Evolutionary conservation across 2,888 invertebrate genomes (phyloP).

Genomic region (Erannis defoliaria): DNA sequence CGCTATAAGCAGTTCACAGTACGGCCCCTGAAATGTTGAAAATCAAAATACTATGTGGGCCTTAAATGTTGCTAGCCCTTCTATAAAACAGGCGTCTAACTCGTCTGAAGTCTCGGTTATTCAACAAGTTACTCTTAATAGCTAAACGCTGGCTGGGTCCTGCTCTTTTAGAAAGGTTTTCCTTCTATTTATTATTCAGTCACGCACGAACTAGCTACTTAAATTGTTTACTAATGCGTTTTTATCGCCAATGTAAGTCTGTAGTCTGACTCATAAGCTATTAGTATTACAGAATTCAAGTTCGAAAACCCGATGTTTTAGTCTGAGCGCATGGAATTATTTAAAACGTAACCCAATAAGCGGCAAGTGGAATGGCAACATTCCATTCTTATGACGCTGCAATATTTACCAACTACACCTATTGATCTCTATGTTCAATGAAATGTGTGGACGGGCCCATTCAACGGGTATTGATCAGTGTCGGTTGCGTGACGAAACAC

Average conservation of each 20-base stretch:
- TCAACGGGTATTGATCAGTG: constrained; percentile 62
- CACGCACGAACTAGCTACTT: not conserved
- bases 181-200: not conserved
- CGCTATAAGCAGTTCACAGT: too few species aligned
- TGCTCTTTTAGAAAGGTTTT: not conserved
- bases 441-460: constrained; percentile 55
- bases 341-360: constrained; percentile 45
- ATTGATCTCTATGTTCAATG: constrained; percentile 60
- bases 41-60: too few species aligned
- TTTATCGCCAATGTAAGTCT: not conserved
- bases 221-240: constrained; percentile 6
- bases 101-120: too few species aligned
- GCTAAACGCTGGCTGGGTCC: not conserved
- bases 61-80: too few species aligned
- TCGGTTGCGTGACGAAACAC: constrained; percentile 54
- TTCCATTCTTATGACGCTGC: constrained; percentile 58
- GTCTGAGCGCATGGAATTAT: constrained; percentile 34
- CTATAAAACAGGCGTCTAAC: too few species aligned
- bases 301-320: constrained; percentile 36
- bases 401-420: constrained; percentile 59
- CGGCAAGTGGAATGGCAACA: constrained; percentile 52
- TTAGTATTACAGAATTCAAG: constrained; percentile 39
- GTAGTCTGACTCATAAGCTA: constrained; percentile 26
- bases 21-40: too few species aligned
- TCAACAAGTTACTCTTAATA: not conserved